Evolutionary conservation across 1,140 invertebrate species (phyloP).

Genomic region (Spodoptera litura): DNA sequence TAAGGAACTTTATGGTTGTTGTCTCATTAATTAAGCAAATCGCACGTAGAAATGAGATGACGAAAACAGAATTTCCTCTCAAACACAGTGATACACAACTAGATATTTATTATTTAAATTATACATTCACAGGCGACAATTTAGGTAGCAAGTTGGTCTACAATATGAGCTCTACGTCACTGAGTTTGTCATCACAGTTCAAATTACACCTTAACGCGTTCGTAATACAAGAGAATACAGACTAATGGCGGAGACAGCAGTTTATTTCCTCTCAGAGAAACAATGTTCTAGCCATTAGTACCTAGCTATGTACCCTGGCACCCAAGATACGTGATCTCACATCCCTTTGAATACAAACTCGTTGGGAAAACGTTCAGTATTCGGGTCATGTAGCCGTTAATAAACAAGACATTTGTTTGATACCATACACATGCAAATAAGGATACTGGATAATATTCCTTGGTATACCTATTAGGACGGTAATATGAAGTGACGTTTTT

Average conservation of each 20-base stretch:
- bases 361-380: slow-evolving; percentile 37
- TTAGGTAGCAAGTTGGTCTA: not conserved
- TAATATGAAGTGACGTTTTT: slow-evolving; percentile 18
- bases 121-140: not conserved
- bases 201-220: slow-evolving; percentile 23
- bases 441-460: slow-evolving; percentile 36
- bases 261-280: slow-evolving; percentile 43
- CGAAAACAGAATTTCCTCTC: too few species aligned
- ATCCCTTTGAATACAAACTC: slow-evolving; percentile 32
- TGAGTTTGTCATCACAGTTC: not conserved
- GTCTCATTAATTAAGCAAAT: too few species aligned
- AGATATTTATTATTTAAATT: slow-evolving; percentile 2
- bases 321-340: slow-evolving; percentile 37
- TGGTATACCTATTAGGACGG: not conserved
- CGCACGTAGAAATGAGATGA: too few species aligned
- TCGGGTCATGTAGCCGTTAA: slow-evolving; percentile 41
- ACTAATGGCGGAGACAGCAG: slow-evolving; percentile 51
- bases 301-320: not conserved
- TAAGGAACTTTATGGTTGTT: too few species aligned
- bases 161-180: not conserved
- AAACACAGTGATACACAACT: not conserved
- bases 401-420: slow-evolving; percentile 50
- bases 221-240: slow-evolving; percentile 18
- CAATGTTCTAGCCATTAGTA: slow-evolving; percentile 24
- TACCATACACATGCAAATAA: slow-evolving; percentile 45